Evolutionary conservation across 2,113 vertebrate genomes (phyloP), one percentile per base, ranked within the genome.

Genomic region (Lophius piscatorius): DNA sequence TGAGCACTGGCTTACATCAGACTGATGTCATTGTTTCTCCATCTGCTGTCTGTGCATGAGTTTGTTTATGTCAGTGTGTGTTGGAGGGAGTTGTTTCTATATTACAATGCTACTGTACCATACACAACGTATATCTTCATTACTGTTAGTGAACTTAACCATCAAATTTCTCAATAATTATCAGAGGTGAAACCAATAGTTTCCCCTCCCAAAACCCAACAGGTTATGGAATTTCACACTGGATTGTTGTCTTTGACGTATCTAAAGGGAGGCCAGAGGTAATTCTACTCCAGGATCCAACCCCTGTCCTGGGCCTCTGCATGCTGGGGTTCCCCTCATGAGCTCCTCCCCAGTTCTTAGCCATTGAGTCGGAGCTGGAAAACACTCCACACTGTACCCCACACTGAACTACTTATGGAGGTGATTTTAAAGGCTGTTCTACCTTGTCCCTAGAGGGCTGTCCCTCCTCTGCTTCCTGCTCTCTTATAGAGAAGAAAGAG

Each of bases 231-330:
- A 38, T 49, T 78, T 66, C 47, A 9, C 31, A 24, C 20, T 28
- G 34, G 58, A 40, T 45, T 49, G 46, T 58, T 70, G 22, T 65
- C 49, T 72, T 81, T 84, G 87, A 82, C 77, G 29, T 66, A 62
- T 63, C 81, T 86, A 82, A 80, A 84, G 44, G 46, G 56, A 63
- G 76, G 75, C 88, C 85, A 87, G 73, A 52, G 60, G 85, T 83
- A 91, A 90, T 81, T 83, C 81, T 77, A 89, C 54, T 68, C 74
- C 52, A 56, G 38, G 72, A 82, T 76, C 60, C 63, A 59, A 75
- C 75, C 80, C 84, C 73, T 63, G 77, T 81, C 63, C 39, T 42
- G 86, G 86, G 86, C 86, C 85, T 84, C 86, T 29, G 65, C 5
- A 18, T 66, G 48, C 75, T 4, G 83, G 84, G 86, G 78, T 87